Percentiles rank a stretch among this genome's conserved stretches.
Evolutionary conservation across 2,113 vertebrate species (phyloP).

Genomic region (Chascanopsetta lugubris): DNA sequence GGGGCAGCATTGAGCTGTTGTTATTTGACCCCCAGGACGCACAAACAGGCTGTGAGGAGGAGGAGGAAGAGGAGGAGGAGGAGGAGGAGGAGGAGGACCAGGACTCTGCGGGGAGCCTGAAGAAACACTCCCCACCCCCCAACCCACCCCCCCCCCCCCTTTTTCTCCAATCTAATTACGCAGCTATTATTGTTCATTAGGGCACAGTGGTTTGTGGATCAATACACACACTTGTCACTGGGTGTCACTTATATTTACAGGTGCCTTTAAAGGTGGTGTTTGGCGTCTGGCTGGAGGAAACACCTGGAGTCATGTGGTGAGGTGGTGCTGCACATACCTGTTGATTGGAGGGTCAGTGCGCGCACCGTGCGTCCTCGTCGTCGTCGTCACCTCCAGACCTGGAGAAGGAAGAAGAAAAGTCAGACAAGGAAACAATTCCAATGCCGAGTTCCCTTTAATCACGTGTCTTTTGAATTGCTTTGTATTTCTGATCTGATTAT

Average conservation of each 20-base stretch:
- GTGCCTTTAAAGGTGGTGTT: not conserved
- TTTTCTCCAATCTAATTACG: conserved; percentile 35
- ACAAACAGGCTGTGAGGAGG: conserved; percentile 27
- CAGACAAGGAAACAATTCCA: not conserved
- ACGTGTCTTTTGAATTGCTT: not conserved
- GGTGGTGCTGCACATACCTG: conserved; percentile 55
- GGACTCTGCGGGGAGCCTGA: conserved; percentile 17
- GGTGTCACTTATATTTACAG: not conserved
- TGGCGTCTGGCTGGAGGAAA: not conserved
- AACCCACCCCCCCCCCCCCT: not conserved
- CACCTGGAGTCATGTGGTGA: not conserved
- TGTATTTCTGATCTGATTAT: not conserved
- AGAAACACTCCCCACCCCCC: not conserved
- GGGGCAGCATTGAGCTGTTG: conserved; percentile 60
- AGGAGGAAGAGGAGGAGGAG: conserved; percentile 20
- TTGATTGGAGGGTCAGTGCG: conserved; percentile 43
- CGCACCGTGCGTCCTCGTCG: not conserved
- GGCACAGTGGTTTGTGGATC: conserved; percentile 5
- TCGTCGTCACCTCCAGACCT: conserved; percentile 1
- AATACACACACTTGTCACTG: not conserved
- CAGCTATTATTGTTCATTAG: conserved; percentile 23
- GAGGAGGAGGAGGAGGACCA: conserved; percentile 4
- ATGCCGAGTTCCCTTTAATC: not conserved
- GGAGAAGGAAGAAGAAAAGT: not conserved
- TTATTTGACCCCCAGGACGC: conserved; percentile 57